phyloP scores from a whole-genome alignment of 2,888 invertebrate species.

The Bursaphelenchus okinawaensis region DNA sequence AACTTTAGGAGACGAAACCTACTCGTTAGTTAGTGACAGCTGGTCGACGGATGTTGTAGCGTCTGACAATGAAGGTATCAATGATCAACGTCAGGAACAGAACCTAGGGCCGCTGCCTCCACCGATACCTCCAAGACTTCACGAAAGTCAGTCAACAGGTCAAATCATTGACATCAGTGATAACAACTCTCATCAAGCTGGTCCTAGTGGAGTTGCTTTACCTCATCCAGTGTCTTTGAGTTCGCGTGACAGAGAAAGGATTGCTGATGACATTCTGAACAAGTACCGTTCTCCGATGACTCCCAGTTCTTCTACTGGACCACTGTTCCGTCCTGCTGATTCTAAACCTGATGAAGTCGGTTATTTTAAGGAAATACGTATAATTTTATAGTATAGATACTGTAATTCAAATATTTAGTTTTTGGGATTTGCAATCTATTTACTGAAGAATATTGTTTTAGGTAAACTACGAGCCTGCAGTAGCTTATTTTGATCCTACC shows the following conservation, averaged over 20 bases:
- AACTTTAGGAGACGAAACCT: conserved; percentile 76
- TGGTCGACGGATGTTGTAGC: conserved; percentile 98
- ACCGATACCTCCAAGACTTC: conserved; percentile 6
- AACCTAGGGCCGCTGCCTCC: conserved; percentile 2
- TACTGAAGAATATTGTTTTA: background rate
- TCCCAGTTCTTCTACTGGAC: background rate
- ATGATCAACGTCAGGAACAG: conserved; percentile 6
- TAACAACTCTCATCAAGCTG: background rate
- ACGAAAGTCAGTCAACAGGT: conserved; percentile 22
- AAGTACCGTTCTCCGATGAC: conserved; percentile 18
- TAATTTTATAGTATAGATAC: too few relatives aligned
- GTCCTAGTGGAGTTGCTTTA: conserved; percentile 5
- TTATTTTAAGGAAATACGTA: too few relatives aligned
- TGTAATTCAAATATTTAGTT: too few relatives aligned
- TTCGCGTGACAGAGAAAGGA: conserved; percentile 16
- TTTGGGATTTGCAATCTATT: background rate
- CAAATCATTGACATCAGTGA: conserved; percentile 15
- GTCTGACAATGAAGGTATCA: conserved; percentile 75
- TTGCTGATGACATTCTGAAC: conserved; percentile 28
- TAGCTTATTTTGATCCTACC: conserved; percentile 42
- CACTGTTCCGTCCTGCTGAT: background rate
- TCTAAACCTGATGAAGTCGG: background rate
- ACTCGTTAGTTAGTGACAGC: conserved; percentile 92
- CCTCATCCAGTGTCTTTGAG: conserved; percentile 2
- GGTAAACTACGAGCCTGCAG: background rate